Evolutionary conservation across 2,797 vertebrate species (phyloP), one percentile per base, ranked within the genome.

Genomic region (Lepilemur septentrionalis): DNA sequence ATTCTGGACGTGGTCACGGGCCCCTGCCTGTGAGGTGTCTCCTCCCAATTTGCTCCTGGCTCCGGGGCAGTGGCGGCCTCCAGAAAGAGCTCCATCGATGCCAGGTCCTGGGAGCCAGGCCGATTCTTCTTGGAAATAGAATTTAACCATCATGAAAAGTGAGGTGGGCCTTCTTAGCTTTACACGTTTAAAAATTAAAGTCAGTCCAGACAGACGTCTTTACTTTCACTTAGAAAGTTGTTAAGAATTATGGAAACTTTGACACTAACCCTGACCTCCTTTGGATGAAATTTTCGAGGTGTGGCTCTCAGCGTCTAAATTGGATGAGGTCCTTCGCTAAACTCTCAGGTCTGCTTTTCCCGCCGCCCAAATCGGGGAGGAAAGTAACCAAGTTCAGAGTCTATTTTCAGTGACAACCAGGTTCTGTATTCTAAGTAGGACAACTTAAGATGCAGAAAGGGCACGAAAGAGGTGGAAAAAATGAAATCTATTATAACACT

Each of bases 231-330:
- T 63, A 70, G 81, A 67, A 79, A 38, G 43, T 32, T 43, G 69
- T 87, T 94, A 43, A 70, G 80, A 69, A 52, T 86, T 35, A 72
- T 1, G 94, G 97, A 95, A 96, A 93, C 55, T 92, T 93, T 82
- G 94, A 96, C 80, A 35, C 22, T 38, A 9, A 22, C 73, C 38
- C 85, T 50, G 69, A 87, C 41, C 50, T 57, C 28, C 38, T 67
- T 81, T 52, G 52, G 86, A 92, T 92, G 75, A 22, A 91, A 94
- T 50, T 83, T 91, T 81, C 57, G 59, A 80, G 73, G 86, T n/a
- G 28, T 86, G 81, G 63, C 88, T 79, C n/a, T 59, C 61, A 38
- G 82, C 59, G 22, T 52, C 78, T 35, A 43, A 65, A 59, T 20
- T 89, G 84, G 89, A 92, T 20, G 70, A 85, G 57, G 61, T 69